Conservation (phyloP, 2,113 vertebrate genomes). For the Natator depressus region DNA sequence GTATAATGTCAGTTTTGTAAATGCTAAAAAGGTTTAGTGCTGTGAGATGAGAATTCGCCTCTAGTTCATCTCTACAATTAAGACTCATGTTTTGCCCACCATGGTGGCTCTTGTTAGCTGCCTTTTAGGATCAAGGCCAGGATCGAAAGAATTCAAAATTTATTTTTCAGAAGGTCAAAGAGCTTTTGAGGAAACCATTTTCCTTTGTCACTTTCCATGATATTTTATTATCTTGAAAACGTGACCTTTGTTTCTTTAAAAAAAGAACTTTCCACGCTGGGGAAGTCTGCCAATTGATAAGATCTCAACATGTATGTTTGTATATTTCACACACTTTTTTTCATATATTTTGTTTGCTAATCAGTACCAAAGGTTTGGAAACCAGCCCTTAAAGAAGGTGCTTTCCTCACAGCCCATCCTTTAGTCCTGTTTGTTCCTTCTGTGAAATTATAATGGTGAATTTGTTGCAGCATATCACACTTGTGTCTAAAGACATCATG, state of each 20-base stretch:
- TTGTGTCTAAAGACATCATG: not conserved
- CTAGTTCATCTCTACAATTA: constrained; percentile 76
- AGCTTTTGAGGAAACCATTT: constrained; percentile 55
- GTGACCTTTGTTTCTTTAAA: constrained; percentile 19
- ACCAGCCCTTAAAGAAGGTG: not conserved
- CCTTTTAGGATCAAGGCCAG: constrained; percentile 75
- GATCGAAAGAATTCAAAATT: constrained; percentile 70
- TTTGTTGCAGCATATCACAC: not conserved
- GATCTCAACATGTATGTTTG: not conserved
- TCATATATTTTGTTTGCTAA: not conserved
- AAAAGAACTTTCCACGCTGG: not conserved
- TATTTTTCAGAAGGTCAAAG: constrained; percentile 65
- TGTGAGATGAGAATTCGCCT: constrained; percentile 70
- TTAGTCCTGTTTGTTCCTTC: not conserved
- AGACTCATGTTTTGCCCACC: constrained; percentile 41
- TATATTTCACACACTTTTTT: not conserved
- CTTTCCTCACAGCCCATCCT: not conserved
- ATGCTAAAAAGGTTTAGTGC: constrained; percentile 76
- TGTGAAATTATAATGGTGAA: not conserved
- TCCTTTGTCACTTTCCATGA: constrained; percentile 35
- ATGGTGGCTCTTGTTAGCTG: constrained; percentile 71
- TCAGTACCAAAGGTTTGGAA: not conserved
- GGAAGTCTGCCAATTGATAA: not conserved
- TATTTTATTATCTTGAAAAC: constrained; percentile 43
- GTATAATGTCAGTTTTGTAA: constrained; percentile 77